Evolutionary conservation across 2,113 vertebrate genomes (phyloP), one percentile per base, ranked within the genome.

Genomic region (Arvicanthis niloticus): DNA sequence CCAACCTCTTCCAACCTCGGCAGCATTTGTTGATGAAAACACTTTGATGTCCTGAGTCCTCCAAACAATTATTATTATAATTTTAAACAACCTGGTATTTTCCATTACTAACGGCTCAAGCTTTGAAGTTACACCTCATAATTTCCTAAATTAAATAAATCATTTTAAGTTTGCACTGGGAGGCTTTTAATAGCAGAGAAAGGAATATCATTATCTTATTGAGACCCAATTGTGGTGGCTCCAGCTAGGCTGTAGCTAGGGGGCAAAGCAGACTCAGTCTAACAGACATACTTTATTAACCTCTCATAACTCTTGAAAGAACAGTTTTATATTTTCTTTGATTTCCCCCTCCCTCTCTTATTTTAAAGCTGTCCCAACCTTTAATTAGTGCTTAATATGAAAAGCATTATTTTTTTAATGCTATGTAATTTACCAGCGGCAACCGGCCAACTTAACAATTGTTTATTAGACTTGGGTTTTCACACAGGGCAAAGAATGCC

Each of bases 191-290:
- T 99, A 99, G 99, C 98, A 99, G 98, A 99, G 98, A 99, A 99
- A 99, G 98, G 98, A 99, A 99, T 99, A 99, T 99, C 99, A 99
- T 99, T 99, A 99, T 99, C 99, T 99, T 99, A 99, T 99, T 99
- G 99, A 99, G 98, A 98, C 98, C 98, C 99, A 99, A 99, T 99
- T 99, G 99, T 98, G 98, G 98, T 96, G 99, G 99, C 99, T 99
- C 99, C 99, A 99, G 98, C 98, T 98, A 98, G 99, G 98, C 99
- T 99, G 98, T 99, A 98, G 99, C 99, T 99, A 95, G 98, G 99
- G 99, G 99, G 99, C 99, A 98, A 99, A 98, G 98, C 98, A 98
- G 96, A 97, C 98, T 98, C 98, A 94, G 98, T 98, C 98, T 98
- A 99, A 99, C 99, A 99, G 99, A 99, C 99, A 98, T 97, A 99